A percentile compares a stretch with the other conserved stretches of the same genome.
phyloP scores from a whole-genome alignment of 2,888 invertebrate genomes.

The Hemithea aestivaria region DNA sequence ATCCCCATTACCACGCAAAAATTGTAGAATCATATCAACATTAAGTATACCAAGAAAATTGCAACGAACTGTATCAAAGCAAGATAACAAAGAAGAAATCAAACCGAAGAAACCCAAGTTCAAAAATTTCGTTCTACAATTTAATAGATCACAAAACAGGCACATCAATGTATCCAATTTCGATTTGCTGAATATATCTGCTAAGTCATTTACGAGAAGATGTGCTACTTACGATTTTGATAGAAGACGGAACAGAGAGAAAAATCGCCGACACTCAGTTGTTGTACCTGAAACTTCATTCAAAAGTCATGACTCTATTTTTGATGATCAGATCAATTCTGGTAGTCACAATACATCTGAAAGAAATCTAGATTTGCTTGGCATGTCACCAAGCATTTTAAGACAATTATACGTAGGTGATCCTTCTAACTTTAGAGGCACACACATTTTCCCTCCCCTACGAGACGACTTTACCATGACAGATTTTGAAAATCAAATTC shows the following conservation, averaged over 20 bases:
- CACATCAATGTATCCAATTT: slow-evolving; percentile 37
- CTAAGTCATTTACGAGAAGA: slow-evolving; percentile 42
- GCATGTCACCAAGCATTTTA: slow-evolving; percentile 43
- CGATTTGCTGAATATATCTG: slow-evolving; percentile 48
- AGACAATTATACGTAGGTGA: slow-evolving; percentile 13
- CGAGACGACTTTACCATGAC: too few species aligned
- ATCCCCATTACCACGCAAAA: slow-evolving; percentile 27
- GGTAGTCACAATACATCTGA: slow-evolving; percentile 11
- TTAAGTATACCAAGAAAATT: slow-evolving; percentile 58
- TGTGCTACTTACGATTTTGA: slow-evolving; percentile 33
- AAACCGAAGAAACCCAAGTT: slow-evolving; percentile 27
- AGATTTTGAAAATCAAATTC: too few species aligned
- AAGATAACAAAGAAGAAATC: neutral
- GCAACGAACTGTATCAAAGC: slow-evolving; percentile 23
- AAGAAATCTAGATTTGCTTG: slow-evolving; percentile 24
- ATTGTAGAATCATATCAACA: slow-evolving; percentile 54
- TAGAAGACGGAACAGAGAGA: slow-evolving; percentile 13
- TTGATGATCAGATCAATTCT: slow-evolving; percentile 11
- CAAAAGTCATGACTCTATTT: slow-evolving; percentile 30
- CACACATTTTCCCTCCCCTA: too few species aligned
- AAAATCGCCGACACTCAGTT: slow-evolving; percentile 31
- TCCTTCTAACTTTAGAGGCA: too few species aligned
- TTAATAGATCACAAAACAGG: slow-evolving; percentile 31
- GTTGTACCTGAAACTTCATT: slow-evolving; percentile 34
- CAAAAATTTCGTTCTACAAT: slow-evolving; percentile 33